Base-by-base conservation (phyloP, 2,797 vertebrate genomes). In the Balearica regulorum region DNA sequence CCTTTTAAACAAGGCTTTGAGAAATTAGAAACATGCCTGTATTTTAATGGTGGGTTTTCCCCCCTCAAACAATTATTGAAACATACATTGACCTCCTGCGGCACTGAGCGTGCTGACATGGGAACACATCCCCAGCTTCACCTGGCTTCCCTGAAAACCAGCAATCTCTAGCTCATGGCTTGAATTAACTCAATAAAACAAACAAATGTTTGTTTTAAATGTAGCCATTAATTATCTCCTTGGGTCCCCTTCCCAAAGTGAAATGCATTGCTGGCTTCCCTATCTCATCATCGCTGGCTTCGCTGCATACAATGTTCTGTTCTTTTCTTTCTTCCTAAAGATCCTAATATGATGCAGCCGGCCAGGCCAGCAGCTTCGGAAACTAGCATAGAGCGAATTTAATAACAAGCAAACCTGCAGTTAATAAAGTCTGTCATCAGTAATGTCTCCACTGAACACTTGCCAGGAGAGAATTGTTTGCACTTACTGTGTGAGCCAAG, bases 351-450 rank as follows among this genome's bases (percentile, higher is more conserved):
- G 93, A 94, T 89, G 93, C 95, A 94, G 95, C 83, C 96, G 1
- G 87, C 85, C 94, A 87, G 91, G 96, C 93, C 94, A 94, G 96
- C 95, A 94, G 91, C 96, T 94, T 93, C 55, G 39, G 95, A 94
- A 96, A 95, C 85, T 48, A 69, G 93, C 94, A 65, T 20, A 88
- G 90, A 90, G 93, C 3, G 39, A 95, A 94, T 94, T 94, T 94
- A 97, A 96, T 96, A 95, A 93, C 90, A 61, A 78, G 91, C 86
- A 94, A 96, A 96, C 91, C 96, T 96, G 96, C 96, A 95, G 94
- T 96, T 96, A 96, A 96, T 96, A 96, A 97, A 96, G 89, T 90
- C 94, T 97, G 96, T 96, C 96, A 97, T 94, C 96, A 96, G 94
- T 84, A 96, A 96, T 95, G 94, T 96, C 96, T 93, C 94, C 64